Evolutionary conservation across 2,888 invertebrate species (phyloP).

Genomic region (Muschampia plurimacula): DNA sequence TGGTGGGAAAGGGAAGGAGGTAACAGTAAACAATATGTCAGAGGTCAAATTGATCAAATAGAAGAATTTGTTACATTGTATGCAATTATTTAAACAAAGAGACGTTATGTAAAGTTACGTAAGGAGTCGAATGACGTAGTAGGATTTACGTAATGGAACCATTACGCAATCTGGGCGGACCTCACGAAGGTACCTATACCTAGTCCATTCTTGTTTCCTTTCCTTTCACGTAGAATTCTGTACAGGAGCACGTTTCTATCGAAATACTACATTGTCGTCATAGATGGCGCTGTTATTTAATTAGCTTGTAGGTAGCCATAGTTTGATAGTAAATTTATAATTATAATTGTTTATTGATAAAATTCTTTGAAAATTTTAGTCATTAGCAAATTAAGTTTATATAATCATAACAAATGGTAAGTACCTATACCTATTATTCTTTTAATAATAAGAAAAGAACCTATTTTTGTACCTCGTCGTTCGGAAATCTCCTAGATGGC

Average conservation of each 20-base stretch:
- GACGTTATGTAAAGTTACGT: slow-evolving; percentile 30
- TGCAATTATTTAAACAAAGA: slow-evolving; percentile 17
- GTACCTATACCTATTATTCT: too few species aligned
- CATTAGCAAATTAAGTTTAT: too few species aligned
- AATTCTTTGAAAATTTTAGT: too few species aligned
- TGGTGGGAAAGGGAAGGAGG: background rate
- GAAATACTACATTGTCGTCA: background rate
- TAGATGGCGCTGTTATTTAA: slow-evolving; percentile 26
- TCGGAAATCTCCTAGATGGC: too few species aligned
- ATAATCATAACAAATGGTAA: too few species aligned
- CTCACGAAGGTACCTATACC: slow-evolving; percentile 26
- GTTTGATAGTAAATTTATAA: too few species aligned
- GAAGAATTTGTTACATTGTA: slow-evolving; percentile 19
- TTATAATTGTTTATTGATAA: too few species aligned
- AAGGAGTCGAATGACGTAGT: slow-evolving; percentile 26
- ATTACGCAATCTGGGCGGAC: slow-evolving; percentile 35
- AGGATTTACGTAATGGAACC: slow-evolving; percentile 26
- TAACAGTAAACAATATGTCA: slow-evolving; percentile 1
- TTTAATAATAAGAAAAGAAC: too few species aligned
- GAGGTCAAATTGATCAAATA: background rate
- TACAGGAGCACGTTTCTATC: background rate
- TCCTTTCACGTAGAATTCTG: slow-evolving; percentile 8
- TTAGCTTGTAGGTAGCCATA: background rate
- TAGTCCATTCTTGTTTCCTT: slow-evolving; percentile 21
- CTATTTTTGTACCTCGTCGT: too few species aligned